A percentile compares a stretch with the other conserved stretches of the same genome.
These are phyloP conservation scores for Trogon melanurus DNA, from an alignment of 2,113 vertebrate genomes.

Conservation along the genomic window DNA sequence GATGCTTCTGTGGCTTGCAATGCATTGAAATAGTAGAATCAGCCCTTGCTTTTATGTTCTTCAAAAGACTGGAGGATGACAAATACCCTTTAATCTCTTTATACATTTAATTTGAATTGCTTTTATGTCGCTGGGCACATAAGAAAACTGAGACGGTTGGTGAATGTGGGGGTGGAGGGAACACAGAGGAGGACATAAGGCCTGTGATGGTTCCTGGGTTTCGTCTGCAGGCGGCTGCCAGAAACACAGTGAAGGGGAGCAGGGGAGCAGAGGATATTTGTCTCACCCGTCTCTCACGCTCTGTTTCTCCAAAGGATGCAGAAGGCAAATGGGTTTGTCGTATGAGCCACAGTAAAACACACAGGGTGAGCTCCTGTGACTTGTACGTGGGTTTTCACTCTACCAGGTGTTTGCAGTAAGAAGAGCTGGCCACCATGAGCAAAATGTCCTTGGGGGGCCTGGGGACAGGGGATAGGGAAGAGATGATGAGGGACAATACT, in stretches of 20 bases:
- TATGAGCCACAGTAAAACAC: neutral
- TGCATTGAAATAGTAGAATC: neutral
- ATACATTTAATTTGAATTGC: neutral
- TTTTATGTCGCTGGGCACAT: neutral
- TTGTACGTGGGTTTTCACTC: neutral
- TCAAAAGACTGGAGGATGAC: neutral
- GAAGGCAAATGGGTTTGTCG: neutral
- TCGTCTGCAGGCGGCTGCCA: neutral
- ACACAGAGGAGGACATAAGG: neutral
- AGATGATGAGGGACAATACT: neutral
- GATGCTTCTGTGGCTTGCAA: neutral
- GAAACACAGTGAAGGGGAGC: neutral
- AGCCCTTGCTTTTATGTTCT: conserved; percentile 8
- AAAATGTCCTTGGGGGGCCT: neutral
- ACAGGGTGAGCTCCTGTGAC: neutral
- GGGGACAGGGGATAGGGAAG: neutral
- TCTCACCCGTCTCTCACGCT: fast-evolving
- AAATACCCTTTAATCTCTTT: neutral
- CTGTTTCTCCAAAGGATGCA: neutral
- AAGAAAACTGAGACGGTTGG: neutral
- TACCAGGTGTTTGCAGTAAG: neutral
- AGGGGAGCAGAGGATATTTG: fast-evolving
- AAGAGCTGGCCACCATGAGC: fast-evolving
- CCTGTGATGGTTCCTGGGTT: neutral
- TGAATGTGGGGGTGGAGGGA: neutral